Evolutionary conservation across 92 coral and sea anemone species (phyloP), one percentile per base, ranked within the genome.

Genomic region (Palythoa grandis): DNA sequence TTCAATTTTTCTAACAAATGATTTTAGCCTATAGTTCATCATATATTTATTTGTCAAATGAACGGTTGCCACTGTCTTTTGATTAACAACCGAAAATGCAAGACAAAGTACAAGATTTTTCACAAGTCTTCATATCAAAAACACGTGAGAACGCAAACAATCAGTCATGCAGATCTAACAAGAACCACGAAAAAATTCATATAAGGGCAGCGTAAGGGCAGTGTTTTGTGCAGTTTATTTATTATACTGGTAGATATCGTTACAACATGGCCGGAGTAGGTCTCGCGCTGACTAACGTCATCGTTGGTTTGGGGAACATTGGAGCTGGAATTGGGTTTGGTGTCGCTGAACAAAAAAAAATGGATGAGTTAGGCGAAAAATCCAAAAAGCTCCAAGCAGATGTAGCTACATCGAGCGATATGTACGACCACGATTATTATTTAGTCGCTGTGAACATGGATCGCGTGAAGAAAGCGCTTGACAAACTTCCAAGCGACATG

Each of bases 401-500:
- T 61, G 90, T 79, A 9, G 4, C 19, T 4, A 13, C 50, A 53
- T 71, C 92, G 0, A 77, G 90, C 74, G 65, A 86, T 52, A 54
- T 90, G 11, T 90, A 90, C 92, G 90, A 90, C 48, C 92, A 90
- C 72, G 20, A 80, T 56, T 90, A 90, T 80, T 90, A 80, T 58
- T 71, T 86, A 68, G 89, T 86, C 35, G 77, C 87, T 17, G 92
- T 86, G n/a, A 82, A 90, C 69, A 63, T 79, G 52, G 89, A 91
- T 19, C 91, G 91, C 61, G 58, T 87, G 50, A 83, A 74, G 87
- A 91, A 87, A 70, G 76, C 89, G 73, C 38, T 91, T 72, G 91
- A 90, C 86, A 87, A 77, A 71, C 76, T 91, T 23, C 93, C 93
- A 53, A 78, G 79, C 86, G 91, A 91, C 69, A n/a, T 91, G 76